Conservation (phyloP, 1,140 invertebrate species). For the Nymphalis io region DNA sequence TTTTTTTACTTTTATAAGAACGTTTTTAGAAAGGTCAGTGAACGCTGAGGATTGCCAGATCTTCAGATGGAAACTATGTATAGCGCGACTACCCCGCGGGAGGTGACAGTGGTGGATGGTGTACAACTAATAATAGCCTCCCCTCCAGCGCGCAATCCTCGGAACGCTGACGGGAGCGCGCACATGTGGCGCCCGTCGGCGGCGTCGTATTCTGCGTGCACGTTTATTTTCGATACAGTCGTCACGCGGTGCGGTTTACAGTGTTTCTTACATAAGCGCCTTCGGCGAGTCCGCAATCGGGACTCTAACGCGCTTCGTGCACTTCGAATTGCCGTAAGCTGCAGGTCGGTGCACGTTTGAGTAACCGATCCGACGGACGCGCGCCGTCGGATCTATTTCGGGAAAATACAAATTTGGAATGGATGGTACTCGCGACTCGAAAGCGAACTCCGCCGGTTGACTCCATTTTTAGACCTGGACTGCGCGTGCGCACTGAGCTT, state of each 20-base stretch:
- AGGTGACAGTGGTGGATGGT: constrained; percentile 79
- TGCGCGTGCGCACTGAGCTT: constrained; percentile 74
- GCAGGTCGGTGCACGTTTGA: constrained; percentile 77
- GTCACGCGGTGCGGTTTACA: constrained; percentile 75
- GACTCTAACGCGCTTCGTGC: constrained; percentile 52
- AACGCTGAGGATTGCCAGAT: constrained; percentile 75
- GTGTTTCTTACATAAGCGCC: constrained; percentile 71
- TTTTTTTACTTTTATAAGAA: constrained; percentile 3
- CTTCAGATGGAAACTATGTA: constrained; percentile 75
- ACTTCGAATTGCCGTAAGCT: constrained; percentile 56
- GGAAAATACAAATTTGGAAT: constrained; percentile 91
- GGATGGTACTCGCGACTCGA: constrained; percentile 81
- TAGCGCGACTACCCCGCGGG: constrained; percentile 76
- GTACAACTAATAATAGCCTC: constrained; percentile 78
- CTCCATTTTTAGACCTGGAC: constrained; percentile 83
- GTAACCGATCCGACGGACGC: constrained; percentile 81
- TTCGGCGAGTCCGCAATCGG: constrained; percentile 48
- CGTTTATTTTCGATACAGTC: constrained; percentile 78
- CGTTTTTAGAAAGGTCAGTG: constrained; percentile 71
- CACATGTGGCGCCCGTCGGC: constrained; percentile 69
- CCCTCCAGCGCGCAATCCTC: constrained; percentile 71
- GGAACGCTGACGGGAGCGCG: constrained; percentile 67
- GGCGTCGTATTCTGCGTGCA: constrained; percentile 57
- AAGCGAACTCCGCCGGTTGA: constrained; percentile 74
- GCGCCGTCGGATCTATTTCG: constrained; percentile 84